Conservation (phyloP, 2,113 vertebrate genomes). For the Carassius auratus region DNA sequence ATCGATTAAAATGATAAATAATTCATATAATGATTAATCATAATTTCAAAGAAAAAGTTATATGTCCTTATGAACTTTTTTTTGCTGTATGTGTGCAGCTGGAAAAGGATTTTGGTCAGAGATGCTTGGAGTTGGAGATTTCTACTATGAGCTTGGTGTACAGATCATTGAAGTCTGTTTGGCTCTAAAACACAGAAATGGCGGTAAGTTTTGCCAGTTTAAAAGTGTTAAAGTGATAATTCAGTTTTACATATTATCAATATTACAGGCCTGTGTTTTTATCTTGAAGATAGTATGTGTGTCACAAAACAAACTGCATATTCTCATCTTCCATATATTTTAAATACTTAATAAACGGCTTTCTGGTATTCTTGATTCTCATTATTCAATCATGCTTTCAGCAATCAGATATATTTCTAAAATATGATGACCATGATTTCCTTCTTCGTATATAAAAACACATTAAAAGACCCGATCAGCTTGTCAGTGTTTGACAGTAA, state of each 20-base stretch:
- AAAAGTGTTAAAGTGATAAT: background rate
- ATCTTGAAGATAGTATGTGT: background rate
- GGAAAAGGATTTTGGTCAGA: constrained; percentile 99
- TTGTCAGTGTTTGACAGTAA: background rate
- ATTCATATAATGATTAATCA: background rate
- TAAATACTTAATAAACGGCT: background rate
- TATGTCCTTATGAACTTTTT: background rate
- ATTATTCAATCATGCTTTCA: background rate
- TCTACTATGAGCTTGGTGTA: constrained; percentile 96
- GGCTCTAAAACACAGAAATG: constrained; percentile 93
- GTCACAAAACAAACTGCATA: background rate
- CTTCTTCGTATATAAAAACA: background rate
- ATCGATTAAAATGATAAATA: background rate
- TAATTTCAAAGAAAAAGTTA: background rate
- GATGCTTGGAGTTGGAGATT: constrained; percentile 96
- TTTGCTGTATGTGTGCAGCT: constrained; percentile 70
- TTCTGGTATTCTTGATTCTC: background rate
- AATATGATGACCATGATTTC: background rate
- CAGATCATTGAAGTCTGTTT: constrained; percentile 97
- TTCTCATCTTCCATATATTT: background rate
- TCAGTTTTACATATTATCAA: no score
- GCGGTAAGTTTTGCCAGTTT: constrained; percentile 79
- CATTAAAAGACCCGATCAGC: background rate
- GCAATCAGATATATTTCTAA: background rate
- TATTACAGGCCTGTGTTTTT: no score